A percentile compares a stretch with the other conserved stretches of the same genome.
Evolutionary conservation across 2,797 vertebrate genomes (phyloP).

Genomic region (Channa striata): DNA sequence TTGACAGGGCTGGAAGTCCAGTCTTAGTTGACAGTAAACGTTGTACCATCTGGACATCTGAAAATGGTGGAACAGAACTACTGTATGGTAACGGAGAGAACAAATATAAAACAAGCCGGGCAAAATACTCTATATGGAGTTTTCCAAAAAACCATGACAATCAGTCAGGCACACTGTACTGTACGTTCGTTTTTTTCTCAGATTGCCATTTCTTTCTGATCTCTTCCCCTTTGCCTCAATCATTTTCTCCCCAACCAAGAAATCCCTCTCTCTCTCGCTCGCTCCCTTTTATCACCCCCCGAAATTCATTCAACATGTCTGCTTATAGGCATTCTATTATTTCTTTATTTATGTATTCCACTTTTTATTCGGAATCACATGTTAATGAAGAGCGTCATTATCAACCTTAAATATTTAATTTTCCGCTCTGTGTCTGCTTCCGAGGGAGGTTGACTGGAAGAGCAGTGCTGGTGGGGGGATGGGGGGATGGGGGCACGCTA

Average conservation of each 20-base stretch:
- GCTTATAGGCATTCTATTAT: constrained; percentile 79
- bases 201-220: constrained; percentile 72
- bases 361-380: constrained; percentile 85
- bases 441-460: constrained; percentile 75
- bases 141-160: constrained; percentile 61
- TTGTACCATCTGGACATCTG: constrained; percentile 54
- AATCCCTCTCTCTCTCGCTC: constrained; percentile 59
- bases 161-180: constrained; percentile 68
- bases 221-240: constrained; percentile 72
- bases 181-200: constrained; percentile 49
- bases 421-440: constrained; percentile 84
- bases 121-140: constrained; percentile 52
- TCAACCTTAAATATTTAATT: constrained; percentile 86
- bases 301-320: constrained; percentile 77
- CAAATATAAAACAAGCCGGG: constrained; percentile 26
- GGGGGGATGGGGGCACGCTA: constrained; percentile 18
- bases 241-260: constrained; percentile 69
- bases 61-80: constrained; percentile 20
- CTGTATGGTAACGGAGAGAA: background rate
- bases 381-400: constrained; percentile 88
- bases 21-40: constrained; percentile 53
- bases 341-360: constrained; percentile 87
- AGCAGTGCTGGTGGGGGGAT: constrained; percentile 46
- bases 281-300: constrained; percentile 69
- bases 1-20: constrained; percentile 54